Evolutionary conservation across 2,113 vertebrate species (phyloP).

Genomic region (Nanorana parkeri): DNA sequence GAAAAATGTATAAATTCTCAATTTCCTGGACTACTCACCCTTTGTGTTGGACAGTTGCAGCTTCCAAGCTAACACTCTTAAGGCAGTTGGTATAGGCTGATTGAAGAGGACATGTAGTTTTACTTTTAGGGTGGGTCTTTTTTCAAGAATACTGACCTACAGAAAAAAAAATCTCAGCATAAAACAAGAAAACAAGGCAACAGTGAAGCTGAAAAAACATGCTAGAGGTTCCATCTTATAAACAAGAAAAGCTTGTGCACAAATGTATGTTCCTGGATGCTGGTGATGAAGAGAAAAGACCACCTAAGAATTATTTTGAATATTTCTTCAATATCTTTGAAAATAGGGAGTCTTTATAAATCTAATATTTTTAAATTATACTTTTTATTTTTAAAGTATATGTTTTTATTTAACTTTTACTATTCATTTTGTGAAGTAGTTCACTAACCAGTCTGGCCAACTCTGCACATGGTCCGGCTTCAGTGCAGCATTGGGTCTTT

Average conservation of each 20-base stretch:
- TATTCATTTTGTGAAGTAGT: too few relatives aligned
- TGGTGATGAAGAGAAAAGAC: too few relatives aligned
- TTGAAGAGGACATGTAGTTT: constrained; percentile 58
- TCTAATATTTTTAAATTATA: too few relatives aligned
- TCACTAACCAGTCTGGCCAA: too few relatives aligned
- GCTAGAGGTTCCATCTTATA: background rate
- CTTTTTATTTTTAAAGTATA: too few relatives aligned
- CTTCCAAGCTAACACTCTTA: constrained; percentile 57
- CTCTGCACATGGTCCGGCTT: too few relatives aligned
- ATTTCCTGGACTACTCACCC: constrained; percentile 33
- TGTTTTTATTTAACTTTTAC: too few relatives aligned
- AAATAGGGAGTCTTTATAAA: too few relatives aligned
- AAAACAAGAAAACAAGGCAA: background rate
- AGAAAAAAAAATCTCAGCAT: background rate
- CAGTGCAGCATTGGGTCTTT: too few relatives aligned
- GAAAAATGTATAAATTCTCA: background rate
- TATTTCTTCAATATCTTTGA: too few relatives aligned
- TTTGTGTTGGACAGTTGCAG: constrained; percentile 58
- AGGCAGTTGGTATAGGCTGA: constrained; percentile 51
- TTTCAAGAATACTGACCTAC: constrained; percentile 57
- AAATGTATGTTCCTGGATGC: too few relatives aligned
- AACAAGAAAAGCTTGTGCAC: background rate
- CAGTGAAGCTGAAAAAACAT: background rate
- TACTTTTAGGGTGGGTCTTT: constrained; percentile 57
- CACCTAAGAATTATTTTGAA: too few relatives aligned